A percentile compares a stretch with the other conserved stretches of the same genome.
Evolutionary conservation across 2,797 vertebrate genomes (phyloP).

Genomic region (Oryzias dopingdopingensis): DNA sequence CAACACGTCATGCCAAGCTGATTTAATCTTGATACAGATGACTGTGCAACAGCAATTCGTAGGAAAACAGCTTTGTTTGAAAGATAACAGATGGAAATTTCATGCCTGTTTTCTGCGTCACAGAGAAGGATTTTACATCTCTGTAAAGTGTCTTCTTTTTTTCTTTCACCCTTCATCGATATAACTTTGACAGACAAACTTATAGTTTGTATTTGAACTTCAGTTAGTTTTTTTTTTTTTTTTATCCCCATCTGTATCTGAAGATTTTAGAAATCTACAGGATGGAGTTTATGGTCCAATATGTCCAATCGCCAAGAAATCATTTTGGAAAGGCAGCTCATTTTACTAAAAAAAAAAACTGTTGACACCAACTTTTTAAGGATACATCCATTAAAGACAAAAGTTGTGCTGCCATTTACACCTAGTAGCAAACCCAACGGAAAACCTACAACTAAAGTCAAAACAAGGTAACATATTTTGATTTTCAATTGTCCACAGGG

Average conservation of each 20-base stretch:
- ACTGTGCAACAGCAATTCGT: background rate
- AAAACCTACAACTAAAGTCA: constrained; percentile 6
- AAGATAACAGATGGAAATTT: background rate
- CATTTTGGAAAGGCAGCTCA: no score
- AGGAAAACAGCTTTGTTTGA: background rate
- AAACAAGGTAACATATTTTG: constrained; percentile 20
- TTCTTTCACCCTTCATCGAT: background rate
- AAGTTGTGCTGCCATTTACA: background rate
- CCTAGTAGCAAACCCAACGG: background rate
- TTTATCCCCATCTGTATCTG: background rate
- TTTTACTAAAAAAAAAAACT: no score
- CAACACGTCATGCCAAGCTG: constrained; percentile 3
- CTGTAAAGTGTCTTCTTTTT: background rate
- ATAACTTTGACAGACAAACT: background rate
- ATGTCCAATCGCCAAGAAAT: no score
- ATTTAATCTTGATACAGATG: background rate
- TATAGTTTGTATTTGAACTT: background rate
- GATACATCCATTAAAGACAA: no score
- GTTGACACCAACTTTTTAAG: no score
- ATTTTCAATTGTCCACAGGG: background rate
- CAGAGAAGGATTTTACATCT: background rate
- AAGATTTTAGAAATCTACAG: no score
- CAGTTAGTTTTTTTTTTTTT: background rate
- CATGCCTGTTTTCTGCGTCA: background rate
- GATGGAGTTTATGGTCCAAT: no score